Percentiles rank a stretch among this genome's conserved stretches.
phyloP scores from a whole-genome alignment of 2,797 vertebrate genomes.

The Acanthis flammea region DNA sequence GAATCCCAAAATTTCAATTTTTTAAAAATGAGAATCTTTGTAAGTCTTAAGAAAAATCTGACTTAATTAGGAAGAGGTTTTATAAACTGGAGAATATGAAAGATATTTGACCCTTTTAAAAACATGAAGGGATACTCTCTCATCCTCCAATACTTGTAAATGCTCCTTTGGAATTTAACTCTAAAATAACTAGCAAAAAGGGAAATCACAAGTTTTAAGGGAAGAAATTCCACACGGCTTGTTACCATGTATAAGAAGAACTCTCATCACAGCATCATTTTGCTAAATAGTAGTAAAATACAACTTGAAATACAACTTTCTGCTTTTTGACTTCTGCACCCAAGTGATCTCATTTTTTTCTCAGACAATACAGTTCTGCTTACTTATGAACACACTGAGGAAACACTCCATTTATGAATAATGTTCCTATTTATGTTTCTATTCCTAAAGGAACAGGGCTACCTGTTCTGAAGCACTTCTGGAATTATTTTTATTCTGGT shows the following conservation, averaged over 20 bases:
- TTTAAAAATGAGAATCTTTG: neutral
- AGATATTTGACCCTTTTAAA: neutral
- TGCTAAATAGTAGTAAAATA: neutral
- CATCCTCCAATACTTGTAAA: neutral
- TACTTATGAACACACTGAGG: neutral
- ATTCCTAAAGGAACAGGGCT: neutral
- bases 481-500: neutral
- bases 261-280: neutral
- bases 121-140: neutral
- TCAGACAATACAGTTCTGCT: neutral
- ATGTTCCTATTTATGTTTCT: neutral
- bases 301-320: neutral
- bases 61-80: neutral
- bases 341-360: rapidly evolving
- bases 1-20: neutral
- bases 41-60: neutral
- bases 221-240: neutral
- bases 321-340: neutral
- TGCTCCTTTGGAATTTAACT: neutral
- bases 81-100: neutral
- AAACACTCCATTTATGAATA: neutral
- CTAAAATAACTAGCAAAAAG: neutral
- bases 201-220: neutral
- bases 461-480: neutral
- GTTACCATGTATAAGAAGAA: neutral